phyloP scores from a whole-genome alignment of 2,113 vertebrate genomes.

The Canis aureus region DNA sequence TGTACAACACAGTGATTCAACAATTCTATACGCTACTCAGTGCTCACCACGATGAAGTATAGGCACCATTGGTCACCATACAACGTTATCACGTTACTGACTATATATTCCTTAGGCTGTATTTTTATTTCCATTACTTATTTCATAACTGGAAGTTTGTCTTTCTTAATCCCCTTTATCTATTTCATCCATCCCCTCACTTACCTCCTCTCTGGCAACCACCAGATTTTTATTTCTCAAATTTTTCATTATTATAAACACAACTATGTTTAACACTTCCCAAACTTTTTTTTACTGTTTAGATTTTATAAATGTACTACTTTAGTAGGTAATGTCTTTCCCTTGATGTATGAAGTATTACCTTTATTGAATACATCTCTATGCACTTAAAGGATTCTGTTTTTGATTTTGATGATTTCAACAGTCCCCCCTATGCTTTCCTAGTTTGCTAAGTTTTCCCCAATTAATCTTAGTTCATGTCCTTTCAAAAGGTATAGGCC shows the following conservation, averaged over 20 bases:
- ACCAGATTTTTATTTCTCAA: conserved; percentile 17
- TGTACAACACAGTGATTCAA: background rate
- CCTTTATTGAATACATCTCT: background rate
- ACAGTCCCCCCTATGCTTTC: background rate
- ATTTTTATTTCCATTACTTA: background rate
- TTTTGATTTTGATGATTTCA: background rate
- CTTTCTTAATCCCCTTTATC: background rate
- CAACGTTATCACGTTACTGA: background rate
- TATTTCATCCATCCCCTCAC: background rate
- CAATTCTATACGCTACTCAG: background rate
- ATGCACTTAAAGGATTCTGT: background rate
- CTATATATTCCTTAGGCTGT: background rate
- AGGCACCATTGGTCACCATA: background rate
- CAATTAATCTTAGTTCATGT: background rate
- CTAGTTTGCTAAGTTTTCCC: background rate
- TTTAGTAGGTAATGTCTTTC: background rate
- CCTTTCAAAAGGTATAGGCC: background rate
- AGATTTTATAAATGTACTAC: background rate
- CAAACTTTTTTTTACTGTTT: background rate
- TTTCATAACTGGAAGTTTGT: background rate
- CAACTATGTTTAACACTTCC: background rate
- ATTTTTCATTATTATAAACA: conserved; percentile 50
- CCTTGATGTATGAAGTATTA: background rate
- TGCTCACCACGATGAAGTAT: background rate
- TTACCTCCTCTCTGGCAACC: background rate